Base-by-base conservation (phyloP, 1,140 invertebrate species). In the Epicauta chinensis region DNA sequence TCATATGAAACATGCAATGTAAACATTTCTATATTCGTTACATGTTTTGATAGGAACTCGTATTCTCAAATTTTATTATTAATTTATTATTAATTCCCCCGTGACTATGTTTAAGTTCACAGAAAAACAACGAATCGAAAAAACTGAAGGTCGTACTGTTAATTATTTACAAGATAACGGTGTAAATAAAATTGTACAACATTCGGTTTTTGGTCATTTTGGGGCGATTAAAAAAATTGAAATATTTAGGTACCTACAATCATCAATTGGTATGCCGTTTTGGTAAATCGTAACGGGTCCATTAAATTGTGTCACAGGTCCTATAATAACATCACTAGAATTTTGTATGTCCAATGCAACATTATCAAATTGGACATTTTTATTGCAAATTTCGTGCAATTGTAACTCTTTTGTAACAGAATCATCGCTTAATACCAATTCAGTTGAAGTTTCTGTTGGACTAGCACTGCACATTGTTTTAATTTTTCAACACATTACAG, bases 301-400 rank as follows among this genome's bases (percentile, higher is more conserved):
- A 49, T 71, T 67, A 51, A 70, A 73, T 44, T 73, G 70, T 16
- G 71, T 71, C 63, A 71, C 70, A 16, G 71, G 70, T 32, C 69
- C 70, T 36, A 73, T 71, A 11, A 72, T 64, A 35, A 73, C 69
- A 54, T 73, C 69, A 30, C 58, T 69, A 0, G 70, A 72, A 52
- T 70, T 55, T 37, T 57, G 48, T 9, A 60, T 47, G 37, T 53
- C 51, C 23, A 23, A 5, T 5, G 23, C 23, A 3, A 23, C 23
- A 23, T 23, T 23, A 23, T 23, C 23, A 7, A 23, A 23, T 23
- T 23, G 23, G 4, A 23, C 23, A 23, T 5, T 23, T 23, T 23
- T 23, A 23, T 23, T 23, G 7, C 7, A 5, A 23, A 23, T 23
- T 5, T 23, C 23, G 7, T 3, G 4, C 23, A 5, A 3, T 23